phyloP scores from a whole-genome alignment of 2,797 vertebrate genomes.

The Poeciliopsis presidionis region DNA sequence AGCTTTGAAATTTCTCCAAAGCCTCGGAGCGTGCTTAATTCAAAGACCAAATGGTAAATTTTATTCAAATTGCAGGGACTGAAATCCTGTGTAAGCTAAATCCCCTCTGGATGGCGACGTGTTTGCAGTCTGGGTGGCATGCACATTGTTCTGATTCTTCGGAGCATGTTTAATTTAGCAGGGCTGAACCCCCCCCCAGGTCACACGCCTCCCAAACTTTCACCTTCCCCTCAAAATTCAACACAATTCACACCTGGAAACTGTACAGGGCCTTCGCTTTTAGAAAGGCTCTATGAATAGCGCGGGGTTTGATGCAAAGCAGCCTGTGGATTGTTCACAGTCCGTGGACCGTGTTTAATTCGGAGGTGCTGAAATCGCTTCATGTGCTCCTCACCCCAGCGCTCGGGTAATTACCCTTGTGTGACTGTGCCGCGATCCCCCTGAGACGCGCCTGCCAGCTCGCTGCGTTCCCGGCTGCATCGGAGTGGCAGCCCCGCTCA shows the following conservation, averaged over 20 bases:
- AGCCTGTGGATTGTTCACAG: slow-evolving; percentile 48
- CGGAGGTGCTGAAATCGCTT: slow-evolving; percentile 62
- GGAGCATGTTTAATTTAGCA: slow-evolving; percentile 63
- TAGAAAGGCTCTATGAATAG: slow-evolving; percentile 24
- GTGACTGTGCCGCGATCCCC: slow-evolving; percentile 30
- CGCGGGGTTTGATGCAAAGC: slow-evolving; percentile 16
- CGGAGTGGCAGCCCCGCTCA: slow-evolving; percentile 23
- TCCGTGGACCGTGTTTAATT: slow-evolving; percentile 65
- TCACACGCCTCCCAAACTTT: slow-evolving; percentile 5
- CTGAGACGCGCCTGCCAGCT: slow-evolving; percentile 34
- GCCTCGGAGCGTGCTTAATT: slow-evolving; percentile 53
- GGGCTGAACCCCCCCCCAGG: slow-evolving; percentile 21
- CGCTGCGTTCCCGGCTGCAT: slow-evolving; percentile 17
- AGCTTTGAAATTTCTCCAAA: slow-evolving; percentile 18
- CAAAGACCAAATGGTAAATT: slow-evolving; percentile 40
- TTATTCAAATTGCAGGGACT: slow-evolving; percentile 39
- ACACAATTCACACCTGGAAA: slow-evolving; percentile 29
- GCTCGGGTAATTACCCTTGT: slow-evolving; percentile 61
- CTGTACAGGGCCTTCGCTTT: slow-evolving; percentile 2
- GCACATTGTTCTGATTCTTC: slow-evolving; percentile 40
- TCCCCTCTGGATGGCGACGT: slow-evolving; percentile 29
- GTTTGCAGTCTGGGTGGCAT: slow-evolving; percentile 13
- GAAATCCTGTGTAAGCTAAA: slow-evolving; percentile 34
- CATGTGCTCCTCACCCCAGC: slow-evolving; percentile 42
- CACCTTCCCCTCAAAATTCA: slow-evolving; percentile 30